phyloP scores from a whole-genome alignment of 2,888 invertebrate genomes.

The Exocentrus adspersus region DNA sequence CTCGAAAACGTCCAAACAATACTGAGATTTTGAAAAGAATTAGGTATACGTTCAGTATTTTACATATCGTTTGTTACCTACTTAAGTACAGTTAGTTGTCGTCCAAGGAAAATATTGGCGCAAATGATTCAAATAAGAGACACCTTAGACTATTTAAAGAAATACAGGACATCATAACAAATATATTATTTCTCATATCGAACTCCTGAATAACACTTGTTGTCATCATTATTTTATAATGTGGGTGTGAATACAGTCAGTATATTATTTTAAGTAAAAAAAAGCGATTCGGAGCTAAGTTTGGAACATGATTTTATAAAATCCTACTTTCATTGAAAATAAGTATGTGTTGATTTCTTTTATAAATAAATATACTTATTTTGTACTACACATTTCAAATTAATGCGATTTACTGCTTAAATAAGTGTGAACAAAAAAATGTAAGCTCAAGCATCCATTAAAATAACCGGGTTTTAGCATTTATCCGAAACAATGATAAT shows the following conservation, averaged over 20 bases:
- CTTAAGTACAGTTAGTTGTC: not conserved
- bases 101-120: not conserved
- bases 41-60: not conserved
- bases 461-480: not conserved
- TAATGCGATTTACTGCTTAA: no score
- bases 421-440: no score
- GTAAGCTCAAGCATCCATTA: no score
- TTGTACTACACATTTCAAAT: not conserved
- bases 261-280: conserved; percentile 10
- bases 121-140: not conserved
- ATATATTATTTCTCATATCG: conserved; percentile 17
- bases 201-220: conserved; percentile 6
- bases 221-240: not conserved
- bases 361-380: not conserved
- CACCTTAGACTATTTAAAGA: conserved; percentile 3
- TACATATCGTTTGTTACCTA: not conserved
- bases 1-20: not conserved
- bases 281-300: not conserved
- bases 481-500: not conserved
- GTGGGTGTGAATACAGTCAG: conserved; percentile 9
- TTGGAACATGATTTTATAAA: not conserved
- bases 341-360: conserved; percentile 4
- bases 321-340: not conserved
- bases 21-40: not conserved
- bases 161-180: conserved; percentile 13